These are phyloP conservation scores for Gavia stellata DNA, from an alignment of 2,113 vertebrate genomes.

Conservation along the genomic window DNA sequence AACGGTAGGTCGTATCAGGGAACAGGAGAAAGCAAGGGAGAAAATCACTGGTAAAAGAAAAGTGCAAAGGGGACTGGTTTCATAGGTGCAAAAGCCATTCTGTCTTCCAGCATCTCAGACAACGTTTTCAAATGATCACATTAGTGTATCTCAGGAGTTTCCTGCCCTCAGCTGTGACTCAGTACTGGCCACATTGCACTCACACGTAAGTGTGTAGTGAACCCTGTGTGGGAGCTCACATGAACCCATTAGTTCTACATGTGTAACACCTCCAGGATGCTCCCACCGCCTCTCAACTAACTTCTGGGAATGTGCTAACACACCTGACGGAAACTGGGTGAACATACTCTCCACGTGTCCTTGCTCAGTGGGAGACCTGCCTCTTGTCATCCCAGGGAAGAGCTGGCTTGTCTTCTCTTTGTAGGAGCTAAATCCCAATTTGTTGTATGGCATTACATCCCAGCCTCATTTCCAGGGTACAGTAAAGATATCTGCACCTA, in stretches of 20 bases:
- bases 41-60: background rate
- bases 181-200: rapidly evolving
- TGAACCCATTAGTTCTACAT: background rate
- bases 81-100: background rate
- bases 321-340: background rate
- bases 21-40: background rate
- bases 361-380: background rate
- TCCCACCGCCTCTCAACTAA: background rate
- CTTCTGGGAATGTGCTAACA: background rate
- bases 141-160: background rate
- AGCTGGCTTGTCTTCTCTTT: background rate
- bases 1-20: rapidly evolving
- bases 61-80: background rate
- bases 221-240: background rate
- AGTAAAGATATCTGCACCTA: background rate
- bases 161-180: background rate
- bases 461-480: background rate
- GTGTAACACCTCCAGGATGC: background rate
- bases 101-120: background rate
- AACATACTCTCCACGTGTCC: rapidly evolving
- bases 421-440: background rate
- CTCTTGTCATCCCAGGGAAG: background rate
- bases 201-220: rapidly evolving
- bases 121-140: rapidly evolving
- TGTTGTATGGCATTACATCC: background rate